Conservation (phyloP, 2,113 vertebrate genomes). For the Electrona antarctica region DNA sequence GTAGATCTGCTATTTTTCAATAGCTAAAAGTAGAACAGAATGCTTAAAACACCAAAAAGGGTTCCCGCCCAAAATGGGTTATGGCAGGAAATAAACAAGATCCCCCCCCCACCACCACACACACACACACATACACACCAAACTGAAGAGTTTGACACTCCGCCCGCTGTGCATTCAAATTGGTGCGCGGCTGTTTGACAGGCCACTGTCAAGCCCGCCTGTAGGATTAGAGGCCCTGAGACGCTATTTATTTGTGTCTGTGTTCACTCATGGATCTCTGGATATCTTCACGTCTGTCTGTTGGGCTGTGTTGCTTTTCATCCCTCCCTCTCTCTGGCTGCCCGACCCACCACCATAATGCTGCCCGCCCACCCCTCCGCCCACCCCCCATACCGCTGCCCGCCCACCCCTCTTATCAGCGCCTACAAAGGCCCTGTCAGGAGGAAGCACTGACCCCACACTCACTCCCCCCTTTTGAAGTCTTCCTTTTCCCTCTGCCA, state of each 20-base stretch:
- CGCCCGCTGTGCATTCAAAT: constrained; percentile 77
- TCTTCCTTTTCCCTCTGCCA: constrained; percentile 5
- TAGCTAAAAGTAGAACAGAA: too few species aligned
- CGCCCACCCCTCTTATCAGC: constrained; percentile 12
- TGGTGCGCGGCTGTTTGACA: constrained; percentile 68
- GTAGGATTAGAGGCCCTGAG: constrained; percentile 65
- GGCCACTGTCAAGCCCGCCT: constrained; percentile 62
- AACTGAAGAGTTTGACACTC: constrained; percentile 60
- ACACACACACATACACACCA: constrained; percentile 7
- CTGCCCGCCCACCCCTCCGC: constrained; percentile 7
- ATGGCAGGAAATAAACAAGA: constrained; percentile 67
- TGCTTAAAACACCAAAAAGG: too few species aligned
- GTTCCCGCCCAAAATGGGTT: too few species aligned
- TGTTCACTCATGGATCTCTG: constrained; percentile 25
- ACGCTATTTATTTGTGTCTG: constrained; percentile 68
- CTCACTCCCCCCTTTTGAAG: constrained; percentile 28
- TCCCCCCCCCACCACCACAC: constrained; percentile 16
- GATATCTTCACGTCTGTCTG: constrained; percentile 64
- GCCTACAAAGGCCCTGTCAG: constrained; percentile 41
- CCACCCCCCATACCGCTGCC: too few species aligned
- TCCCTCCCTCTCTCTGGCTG: too few species aligned
- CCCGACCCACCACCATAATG: constrained; percentile 32
- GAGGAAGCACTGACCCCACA: constrained; percentile 35
- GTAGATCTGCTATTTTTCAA: too few species aligned
- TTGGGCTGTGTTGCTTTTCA: constrained; percentile 35